These are phyloP conservation scores for Neelides folsomi DNA, from an alignment of 2,888 invertebrate species.

Conservation along the genomic window DNA sequence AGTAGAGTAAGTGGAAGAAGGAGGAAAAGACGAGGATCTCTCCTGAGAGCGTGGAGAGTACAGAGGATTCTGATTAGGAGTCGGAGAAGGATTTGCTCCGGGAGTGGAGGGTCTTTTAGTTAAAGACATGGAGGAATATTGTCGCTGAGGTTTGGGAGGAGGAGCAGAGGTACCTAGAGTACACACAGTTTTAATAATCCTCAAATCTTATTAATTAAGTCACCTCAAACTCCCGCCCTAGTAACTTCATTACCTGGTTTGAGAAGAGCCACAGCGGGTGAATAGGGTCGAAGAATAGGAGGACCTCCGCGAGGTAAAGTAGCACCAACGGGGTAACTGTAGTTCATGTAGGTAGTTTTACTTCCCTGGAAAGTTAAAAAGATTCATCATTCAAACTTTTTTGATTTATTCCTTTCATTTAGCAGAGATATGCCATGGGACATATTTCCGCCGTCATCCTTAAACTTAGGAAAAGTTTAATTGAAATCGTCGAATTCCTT, in stretches of 20 bases:
- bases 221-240: too few species aligned
- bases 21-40: slow-evolving; percentile 20
- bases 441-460: too few species aligned
- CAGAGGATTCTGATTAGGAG: slow-evolving; percentile 25
- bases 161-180: slow-evolving; percentile 4
- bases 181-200: too few species aligned
- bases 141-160: slow-evolving; percentile 28
- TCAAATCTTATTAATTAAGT: too few species aligned
- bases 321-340: slow-evolving; percentile 31
- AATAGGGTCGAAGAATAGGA: slow-evolving; percentile 17
- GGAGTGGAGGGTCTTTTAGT: slow-evolving; percentile 25
- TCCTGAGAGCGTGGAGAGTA: slow-evolving; percentile 22
- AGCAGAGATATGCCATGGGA: too few species aligned
- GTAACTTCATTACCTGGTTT: slow-evolving; percentile 7
- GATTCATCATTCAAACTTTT: background rate
- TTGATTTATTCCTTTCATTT: too few species aligned
- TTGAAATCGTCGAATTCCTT: too few species aligned
- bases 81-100: slow-evolving; percentile 18
- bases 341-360: slow-evolving; percentile 24
- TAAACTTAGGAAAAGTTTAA: too few species aligned
- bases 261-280: slow-evolving; percentile 11
- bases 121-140: slow-evolving; percentile 21
- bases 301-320: slow-evolving; percentile 23
- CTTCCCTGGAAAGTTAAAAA: slow-evolving; percentile 20
- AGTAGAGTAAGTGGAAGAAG: slow-evolving; percentile 20